Base-by-base conservation (phyloP, 2,113 vertebrate genomes). In the Anser cygnoides region DNA sequence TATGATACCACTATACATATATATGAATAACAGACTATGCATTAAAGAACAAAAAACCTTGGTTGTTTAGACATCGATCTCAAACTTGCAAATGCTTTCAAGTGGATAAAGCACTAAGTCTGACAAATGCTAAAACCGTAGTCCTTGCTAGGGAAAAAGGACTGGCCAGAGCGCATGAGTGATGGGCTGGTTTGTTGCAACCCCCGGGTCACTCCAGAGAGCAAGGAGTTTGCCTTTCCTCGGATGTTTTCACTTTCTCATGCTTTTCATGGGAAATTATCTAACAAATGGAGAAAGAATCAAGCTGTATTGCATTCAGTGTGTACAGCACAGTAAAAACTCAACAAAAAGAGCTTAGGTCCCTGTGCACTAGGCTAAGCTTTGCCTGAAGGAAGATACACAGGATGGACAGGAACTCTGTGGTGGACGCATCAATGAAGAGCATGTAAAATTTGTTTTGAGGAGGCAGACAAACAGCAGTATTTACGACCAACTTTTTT, bases 191-290 rank as follows among this genome's bases (percentile, higher is more conserved):
- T 75, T 80, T 79, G 16, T 44, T 44, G 41, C 49, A 63, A n/a
- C 25, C 13, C 10, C 61, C 0, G 1, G 43, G 18, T 29, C 0
- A 0, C 44, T 73, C 59, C 39, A n/a, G 26, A 39, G 23, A 63
- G 37, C 18, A 63, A 58, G 26, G 39, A 62, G 15, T 17, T 89
- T 57, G 35, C 31, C 18, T n/a, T 78, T 67, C n/a, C 52, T 89
- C 44, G 41, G 62, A 37, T 49, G 25, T 11, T 86, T 26, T 19
- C 31, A 17, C 41, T 58, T 74, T 44, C 63, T 58, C 37, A 21
- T 58, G 52, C 46, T 23, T 20, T 31, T 33, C 25, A 52, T 5
- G 11, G 20, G 23, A 23, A 75, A 33, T 44, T 85, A 29, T 6
- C 57, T 41, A 43, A 41, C 4, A 49, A 62, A 59, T 0, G 3